Base-by-base conservation (phyloP, 2,113 vertebrate genomes). In the Acrocephalus kingi region DNA sequence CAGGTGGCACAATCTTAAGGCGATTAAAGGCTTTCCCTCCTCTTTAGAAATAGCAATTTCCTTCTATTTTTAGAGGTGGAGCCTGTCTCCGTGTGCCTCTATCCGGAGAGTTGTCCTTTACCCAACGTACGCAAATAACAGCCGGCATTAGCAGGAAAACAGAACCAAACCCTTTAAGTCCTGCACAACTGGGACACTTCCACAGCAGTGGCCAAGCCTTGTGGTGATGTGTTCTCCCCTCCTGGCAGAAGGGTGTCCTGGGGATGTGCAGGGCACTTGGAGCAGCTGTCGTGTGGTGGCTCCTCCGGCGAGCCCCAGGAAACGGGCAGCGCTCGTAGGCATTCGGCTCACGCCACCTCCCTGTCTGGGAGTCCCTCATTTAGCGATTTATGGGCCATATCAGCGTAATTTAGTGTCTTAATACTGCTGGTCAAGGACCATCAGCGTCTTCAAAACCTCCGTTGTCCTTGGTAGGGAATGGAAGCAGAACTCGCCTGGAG, bases 381-480 rank as follows among this genome's bases (percentile, higher is more conserved):
- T 97, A 87, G 88, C 97, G 6, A 98, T 97, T 98, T 97, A 97
- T 97, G 93, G 96, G 78, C 90, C 92, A 93, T 95, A 87, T 91
- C 96, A 97, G 90, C 6, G 15, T 96, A 97, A 98, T 98, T 97
- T 97, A 97, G 87, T 95, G 74, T 97, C 93, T 96, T 97, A 97
- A 98, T 97, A 89, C 95, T 96, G 55, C 89, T 91, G 93, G 96
- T 97, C 96, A 98, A 97, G 94, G 96, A 96, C 95, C 92, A 97
- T 97, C 96, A 96, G 92, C 46, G 0, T 96, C 97, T 97, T 97
- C 94, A 80, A 96, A 97, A 82, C 48, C 69, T 94, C 89, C 1
- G n/a, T 71, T 94, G 97, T 97, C 97, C 97, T 98, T 98, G 96
- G 94, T 75, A 68, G 54, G 87, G 87, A 97, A 95, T 54, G 93